These are phyloP conservation scores for Paramormyrops hopkinsi DNA, from an alignment of 2,797 vertebrate species.

Conservation along the genomic window DNA sequence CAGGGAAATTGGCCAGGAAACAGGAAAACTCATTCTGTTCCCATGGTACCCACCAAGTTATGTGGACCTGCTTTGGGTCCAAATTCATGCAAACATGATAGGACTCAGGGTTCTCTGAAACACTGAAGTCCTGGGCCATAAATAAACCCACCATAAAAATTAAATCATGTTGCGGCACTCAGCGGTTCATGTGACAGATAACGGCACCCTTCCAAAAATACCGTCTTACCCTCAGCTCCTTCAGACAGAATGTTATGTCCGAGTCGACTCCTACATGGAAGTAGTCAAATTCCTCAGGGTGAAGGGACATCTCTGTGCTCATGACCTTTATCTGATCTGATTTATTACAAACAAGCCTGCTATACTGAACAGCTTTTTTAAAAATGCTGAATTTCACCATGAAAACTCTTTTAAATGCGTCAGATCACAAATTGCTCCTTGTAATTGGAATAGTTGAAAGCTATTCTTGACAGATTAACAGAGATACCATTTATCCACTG, in stretches of 20 bases:
- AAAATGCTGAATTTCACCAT: background rate
- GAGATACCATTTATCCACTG: background rate
- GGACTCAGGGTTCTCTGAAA: conserved; percentile 21
- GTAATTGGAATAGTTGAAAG: background rate
- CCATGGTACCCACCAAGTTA: background rate
- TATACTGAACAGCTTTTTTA: background rate
- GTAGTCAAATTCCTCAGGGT: conserved; percentile 82
- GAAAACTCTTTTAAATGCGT: background rate
- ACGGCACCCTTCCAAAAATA: conserved; percentile 36
- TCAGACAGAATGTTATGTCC: conserved; percentile 89
- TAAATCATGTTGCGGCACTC: conserved; percentile 31
- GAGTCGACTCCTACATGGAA: conserved; percentile 77
- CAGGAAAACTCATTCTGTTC: background rate
- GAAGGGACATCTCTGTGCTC: conserved; percentile 76
- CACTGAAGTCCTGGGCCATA: conserved; percentile 29
- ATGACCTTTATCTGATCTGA: conserved; percentile 68
- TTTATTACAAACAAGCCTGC: background rate
- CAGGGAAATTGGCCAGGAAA: background rate
- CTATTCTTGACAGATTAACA: background rate
- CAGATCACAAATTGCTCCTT: background rate
- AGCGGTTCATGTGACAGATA: conserved; percentile 34
- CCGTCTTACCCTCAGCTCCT: conserved; percentile 82
- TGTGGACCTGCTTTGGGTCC: conserved; percentile 8
- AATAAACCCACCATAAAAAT: conserved; percentile 40
- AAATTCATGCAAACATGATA: conserved; percentile 37